Base-by-base conservation (phyloP, 2,888 invertebrate genomes). In the Herminia tarsipennalis region DNA sequence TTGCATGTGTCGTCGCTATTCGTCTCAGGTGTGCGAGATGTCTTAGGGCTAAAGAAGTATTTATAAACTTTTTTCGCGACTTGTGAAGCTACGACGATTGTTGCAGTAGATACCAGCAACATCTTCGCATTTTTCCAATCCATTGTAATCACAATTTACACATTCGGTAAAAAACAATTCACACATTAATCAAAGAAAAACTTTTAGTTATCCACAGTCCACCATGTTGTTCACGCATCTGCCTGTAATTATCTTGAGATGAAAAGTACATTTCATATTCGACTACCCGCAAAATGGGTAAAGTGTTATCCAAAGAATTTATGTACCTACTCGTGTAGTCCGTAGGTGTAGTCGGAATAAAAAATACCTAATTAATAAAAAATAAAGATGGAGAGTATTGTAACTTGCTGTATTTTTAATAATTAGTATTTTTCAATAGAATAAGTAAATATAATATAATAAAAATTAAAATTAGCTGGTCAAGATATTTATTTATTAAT, bases 91-190 rank as follows among this genome's bases (percentile, higher is more conserved):
- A 90, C 79, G 32, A 87, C 70, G 17, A 83, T 70, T n/a, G 90
- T 83, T 42, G 83, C 89, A 43, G 90, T 86, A 34, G 91, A 85
- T 20, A 85, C 86, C 57, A 91, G 66, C 48, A 90, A 56, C 59
- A 89, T 71, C 56, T 83, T 88, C 47, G 81, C 80, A 76, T 82
- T 86, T 76, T 79, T 89, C 90, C 89, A 91, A 76, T 87, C 77
- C 91, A 91, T 91, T 40, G 56, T 79, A 55, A 48, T 6, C 14
- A n/a, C 13, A 42, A 43, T 51, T 61, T 55, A 55, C 45, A 57
- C 60, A 70, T 69, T 60, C 36, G 61, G 24, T 40, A 55, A 35
- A 49, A 46, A 21, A 70, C 59, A 17, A 35, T 12, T 1, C 8
- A 8, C n/a, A n/a, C n/a, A n/a, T n/a, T 67, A 75, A 66, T 66